These are phyloP conservation scores for Chromis chromis DNA, from an alignment of 2,797 vertebrate genomes.

Conservation along the genomic window DNA sequence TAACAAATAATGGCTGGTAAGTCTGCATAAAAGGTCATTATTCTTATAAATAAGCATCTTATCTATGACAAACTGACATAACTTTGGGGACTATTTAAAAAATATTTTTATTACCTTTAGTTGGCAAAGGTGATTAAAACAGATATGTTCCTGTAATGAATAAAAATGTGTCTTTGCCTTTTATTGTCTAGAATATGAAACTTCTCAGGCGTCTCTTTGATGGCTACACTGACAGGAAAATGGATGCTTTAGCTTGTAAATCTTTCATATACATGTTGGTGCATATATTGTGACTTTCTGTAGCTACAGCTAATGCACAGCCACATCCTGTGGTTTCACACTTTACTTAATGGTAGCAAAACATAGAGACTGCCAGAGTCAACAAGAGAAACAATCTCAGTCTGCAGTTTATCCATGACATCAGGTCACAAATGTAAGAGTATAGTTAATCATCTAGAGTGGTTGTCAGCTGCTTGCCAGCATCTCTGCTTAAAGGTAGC, in stretches of 20 bases:
- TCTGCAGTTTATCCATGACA: conserved; percentile 60
- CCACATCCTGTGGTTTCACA: conserved; percentile 43
- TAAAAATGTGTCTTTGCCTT: not conserved
- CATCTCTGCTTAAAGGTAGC: conserved; percentile 33
- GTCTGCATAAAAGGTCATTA: not conserved
- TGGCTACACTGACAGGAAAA: conserved; percentile 1
- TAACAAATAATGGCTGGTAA: conserved; percentile 10
- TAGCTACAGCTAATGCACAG: conserved; percentile 29
- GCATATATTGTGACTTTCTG: conserved; percentile 9
- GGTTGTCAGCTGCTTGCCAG: conserved; percentile 52
- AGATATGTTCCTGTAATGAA: not conserved
- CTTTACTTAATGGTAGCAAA: conserved; percentile 48
- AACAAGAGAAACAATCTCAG: conserved; percentile 48
- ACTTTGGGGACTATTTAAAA: conserved; percentile 7
- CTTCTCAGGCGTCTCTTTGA: not conserved
- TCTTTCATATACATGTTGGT: conserved; percentile 1
- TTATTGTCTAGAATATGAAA: not conserved
- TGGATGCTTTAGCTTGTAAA: conserved; percentile 12
- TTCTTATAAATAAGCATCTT: not conserved
- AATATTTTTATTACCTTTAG: not conserved
- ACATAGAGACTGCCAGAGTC: conserved; percentile 56
- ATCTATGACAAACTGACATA: conserved; percentile 11
- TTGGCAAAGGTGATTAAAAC: not conserved
- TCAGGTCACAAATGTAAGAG: conserved; percentile 47
- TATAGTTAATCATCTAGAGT: conserved; percentile 61